These are phyloP conservation scores for Drosophila melanocephala DNA, from an alignment of 2,888 invertebrate genomes.

Conservation along the genomic window DNA sequence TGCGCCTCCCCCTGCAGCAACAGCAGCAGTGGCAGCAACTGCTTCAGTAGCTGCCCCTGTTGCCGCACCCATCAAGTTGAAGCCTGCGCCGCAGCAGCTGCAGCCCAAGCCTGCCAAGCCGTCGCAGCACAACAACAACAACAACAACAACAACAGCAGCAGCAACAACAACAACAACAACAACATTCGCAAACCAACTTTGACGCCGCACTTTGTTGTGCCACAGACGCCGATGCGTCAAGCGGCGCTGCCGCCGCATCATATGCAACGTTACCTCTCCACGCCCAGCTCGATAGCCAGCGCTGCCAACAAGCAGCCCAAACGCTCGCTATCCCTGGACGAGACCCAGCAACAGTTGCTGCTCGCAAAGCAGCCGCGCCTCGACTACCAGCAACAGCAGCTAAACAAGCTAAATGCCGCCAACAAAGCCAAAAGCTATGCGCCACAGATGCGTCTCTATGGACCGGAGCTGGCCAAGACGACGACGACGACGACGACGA, in stretches of 20 bases:
- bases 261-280: slow-evolving; percentile 73
- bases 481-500: neutral
- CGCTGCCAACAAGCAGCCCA: slow-evolving; percentile 81
- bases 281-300: slow-evolving; percentile 84
- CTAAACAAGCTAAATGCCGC: slow-evolving; percentile 39
- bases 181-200: slow-evolving; percentile 43
- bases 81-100: slow-evolving; percentile 13
- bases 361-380: slow-evolving; percentile 74
- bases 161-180: slow-evolving; percentile 19
- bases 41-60: neutral
- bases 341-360: slow-evolving; percentile 57
- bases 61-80: neutral
- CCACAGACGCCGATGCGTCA: slow-evolving; percentile 69
- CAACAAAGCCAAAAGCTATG: slow-evolving; percentile 26
- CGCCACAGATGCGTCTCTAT: slow-evolving; percentile 44
- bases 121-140: slow-evolving; percentile 39
- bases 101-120: slow-evolving; percentile 15
- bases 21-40: neutral
- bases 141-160: slow-evolving; percentile 2
- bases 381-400: slow-evolving; percentile 65
- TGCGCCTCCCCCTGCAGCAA: slow-evolving; percentile 5
- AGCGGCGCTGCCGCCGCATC: slow-evolving; percentile 70
- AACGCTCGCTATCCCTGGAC: slow-evolving; percentile 83
- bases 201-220: slow-evolving; percentile 26
- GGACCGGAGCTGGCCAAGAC: slow-evolving; percentile 50